Evolutionary conservation across 2,888 invertebrate genomes (phyloP), one percentile per base, ranked within the genome.

Genomic region (Exephanes ischioxanthus): DNA sequence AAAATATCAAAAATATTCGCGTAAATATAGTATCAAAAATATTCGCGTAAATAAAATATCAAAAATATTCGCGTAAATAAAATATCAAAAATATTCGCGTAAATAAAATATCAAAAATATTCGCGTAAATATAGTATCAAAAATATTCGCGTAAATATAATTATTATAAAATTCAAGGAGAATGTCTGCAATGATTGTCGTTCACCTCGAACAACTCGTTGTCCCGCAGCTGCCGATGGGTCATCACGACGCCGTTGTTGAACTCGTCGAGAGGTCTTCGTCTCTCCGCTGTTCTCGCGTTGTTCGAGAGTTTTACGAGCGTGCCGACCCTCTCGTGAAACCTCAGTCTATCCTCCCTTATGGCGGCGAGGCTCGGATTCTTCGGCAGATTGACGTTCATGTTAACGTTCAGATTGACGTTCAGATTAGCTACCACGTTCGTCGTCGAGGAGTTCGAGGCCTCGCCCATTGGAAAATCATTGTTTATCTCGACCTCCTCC

Each of bases 201-300:
- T 48, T 48, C 16, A 96, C 96, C 94, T 99, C 99, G 94, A 99
- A 99, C 26, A 99, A 94, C 94, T 99, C 99, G 91, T 98, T 97
- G 92, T 98, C 98, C 85, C 96, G 95, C 3, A 99, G 94, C 0
- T 98, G 97, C 58, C 99, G 95, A 91, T 98, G 97, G 1, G 98
- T 99, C 97, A 99, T 98, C 1, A 99, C 98, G 2, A 99, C 98
- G 0, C 98, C 99, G 94, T 99, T 98, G 94, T 99, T 99, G 93
- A 99, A 99, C 94, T 99, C 99, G 92, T 98, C 98, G 6, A 98
- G 94, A 0, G 99, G 98, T 83, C 98, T 95, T 78, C 97, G 96
- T 84, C 99, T 95, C 93, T 98, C 98, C 0, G 98, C 98, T 4
- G 97, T 97, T 88, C 98, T 95, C 86, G 97, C 96, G 90, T 97